Evolutionary conservation across 2,113 vertebrate genomes (phyloP).

Genomic region (Athene noctua): DNA sequence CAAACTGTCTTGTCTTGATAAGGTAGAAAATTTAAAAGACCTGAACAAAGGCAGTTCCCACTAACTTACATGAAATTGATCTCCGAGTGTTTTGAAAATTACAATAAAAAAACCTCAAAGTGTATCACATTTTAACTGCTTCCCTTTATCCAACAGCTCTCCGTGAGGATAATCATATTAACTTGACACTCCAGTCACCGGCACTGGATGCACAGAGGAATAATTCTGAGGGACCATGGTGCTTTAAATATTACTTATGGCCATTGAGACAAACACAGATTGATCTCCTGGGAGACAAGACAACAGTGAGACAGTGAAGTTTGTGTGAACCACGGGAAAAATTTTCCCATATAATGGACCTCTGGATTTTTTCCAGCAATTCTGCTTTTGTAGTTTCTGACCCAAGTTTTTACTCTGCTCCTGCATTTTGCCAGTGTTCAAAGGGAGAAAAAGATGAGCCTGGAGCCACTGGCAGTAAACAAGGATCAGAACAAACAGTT

Average conservation of each 20-base stretch:
- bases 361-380: constrained; percentile 7
- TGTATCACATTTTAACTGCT: background rate
- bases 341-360: background rate
- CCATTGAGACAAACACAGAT: background rate
- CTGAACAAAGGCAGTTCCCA: background rate
- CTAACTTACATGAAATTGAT: background rate
- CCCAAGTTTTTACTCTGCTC: background rate
- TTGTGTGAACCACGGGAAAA: background rate
- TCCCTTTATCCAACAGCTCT: background rate
- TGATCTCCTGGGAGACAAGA: background rate
- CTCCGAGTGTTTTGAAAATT: background rate
- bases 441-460: background rate
- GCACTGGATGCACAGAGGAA: background rate
- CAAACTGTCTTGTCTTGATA: background rate
- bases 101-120: background rate
- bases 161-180: background rate
- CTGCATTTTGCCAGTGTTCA: background rate
- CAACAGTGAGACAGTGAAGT: background rate
- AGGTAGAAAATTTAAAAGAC: background rate
- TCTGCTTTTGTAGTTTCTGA: background rate
- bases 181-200: background rate
- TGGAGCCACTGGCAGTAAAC: background rate
- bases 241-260: background rate
- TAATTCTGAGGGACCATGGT: background rate
- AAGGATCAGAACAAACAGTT: background rate